Base-by-base conservation (phyloP, 2,113 vertebrate species). In the Lanius ludovicianus region DNA sequence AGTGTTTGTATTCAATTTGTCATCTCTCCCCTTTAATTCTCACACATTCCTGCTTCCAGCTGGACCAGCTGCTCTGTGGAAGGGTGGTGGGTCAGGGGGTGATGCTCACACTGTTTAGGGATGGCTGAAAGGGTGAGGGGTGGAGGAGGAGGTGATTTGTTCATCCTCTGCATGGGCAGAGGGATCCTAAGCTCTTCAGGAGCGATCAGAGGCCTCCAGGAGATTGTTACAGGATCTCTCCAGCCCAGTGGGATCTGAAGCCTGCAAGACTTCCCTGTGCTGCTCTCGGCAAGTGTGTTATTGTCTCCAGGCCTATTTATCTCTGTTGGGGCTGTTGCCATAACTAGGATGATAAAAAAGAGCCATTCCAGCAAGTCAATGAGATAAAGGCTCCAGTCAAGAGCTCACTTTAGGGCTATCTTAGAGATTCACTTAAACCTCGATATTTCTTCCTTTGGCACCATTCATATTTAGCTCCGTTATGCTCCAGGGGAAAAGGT, bases 311-410 rank as follows among this genome's bases (percentile, higher is more conserved):
- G 69, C 89, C 96, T 94, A 97, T 98, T 98, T 98, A 98, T 98
- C 98, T 97, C 97, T 96, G 97, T 96, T 98, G 97, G 95, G 94
- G 92, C 94, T 91, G 96, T 95, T 98, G 96, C 98, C 98, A 98
- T 98, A 98, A 98, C 98, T 98, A 98, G 98, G 95, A 97, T 97
- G 97, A 98, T 98, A 98, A 98, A 98, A 98, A 98, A 98, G 96
- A 98, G 91, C 97, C 96, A 78, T 98, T 98, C 96, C 97, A 96
- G 97, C 28, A 39, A 98, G 98, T 98, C 98, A 98, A 95, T 97
- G 98, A 98, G 98, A 98, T 98, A 98, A 98, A 98, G 98, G 93
- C 96, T 97, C 94, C 92, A 98, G 98, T 98, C 97, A 98, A 98
- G 97, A 97, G 96, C 97, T 97, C 97, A 97, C 97, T 98, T 98